Evolutionary conservation across 2,888 invertebrate genomes (phyloP).

Genomic region (Camponotus fellah): DNA sequence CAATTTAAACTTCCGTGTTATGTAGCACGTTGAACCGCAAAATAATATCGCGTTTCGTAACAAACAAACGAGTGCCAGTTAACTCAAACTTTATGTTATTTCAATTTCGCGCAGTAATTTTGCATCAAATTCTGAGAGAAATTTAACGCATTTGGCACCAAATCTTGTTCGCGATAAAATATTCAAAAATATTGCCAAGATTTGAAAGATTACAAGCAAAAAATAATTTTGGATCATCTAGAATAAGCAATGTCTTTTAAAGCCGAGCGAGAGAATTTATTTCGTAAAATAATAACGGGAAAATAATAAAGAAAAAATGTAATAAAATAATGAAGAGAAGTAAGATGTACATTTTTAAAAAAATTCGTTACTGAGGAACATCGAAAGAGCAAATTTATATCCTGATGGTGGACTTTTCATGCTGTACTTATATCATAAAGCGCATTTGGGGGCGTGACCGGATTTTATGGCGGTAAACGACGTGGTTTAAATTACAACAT

Average conservation of each 20-base stretch:
- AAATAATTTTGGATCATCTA: not conserved
- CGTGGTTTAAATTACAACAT: conserved; percentile 51
- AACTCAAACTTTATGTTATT: conserved; percentile 40
- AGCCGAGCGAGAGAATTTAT: not conserved
- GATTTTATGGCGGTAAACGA: conserved; percentile 53
- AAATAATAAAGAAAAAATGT: no score
- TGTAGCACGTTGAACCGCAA: conserved; percentile 38
- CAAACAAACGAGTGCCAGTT: conserved; percentile 35
- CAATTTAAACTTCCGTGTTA: conserved; percentile 52
- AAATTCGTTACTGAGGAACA: conserved; percentile 22
- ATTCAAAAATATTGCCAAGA: not conserved
- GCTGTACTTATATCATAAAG: conserved; percentile 50
- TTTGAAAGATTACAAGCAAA: not conserved
- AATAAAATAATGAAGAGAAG: not conserved
- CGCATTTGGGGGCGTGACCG: conserved; percentile 43
- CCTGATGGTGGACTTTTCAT: conserved; percentile 43
- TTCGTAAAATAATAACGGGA: not conserved
- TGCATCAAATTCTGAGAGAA: not conserved
- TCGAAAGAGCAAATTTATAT: conserved; percentile 40
- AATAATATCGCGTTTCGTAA: conserved; percentile 46
- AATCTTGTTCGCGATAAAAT: conserved; percentile 5
- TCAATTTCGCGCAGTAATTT: conserved; percentile 14
- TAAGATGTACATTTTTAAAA: conserved; percentile 18
- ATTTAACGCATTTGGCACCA: not conserved
- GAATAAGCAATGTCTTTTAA: not conserved